Percentiles rank a stretch among this genome's conserved stretches.
Conservation (phyloP, 53 echinoderm and acorn worm genomes). For the Mesocentrotus franciscanus region DNA sequence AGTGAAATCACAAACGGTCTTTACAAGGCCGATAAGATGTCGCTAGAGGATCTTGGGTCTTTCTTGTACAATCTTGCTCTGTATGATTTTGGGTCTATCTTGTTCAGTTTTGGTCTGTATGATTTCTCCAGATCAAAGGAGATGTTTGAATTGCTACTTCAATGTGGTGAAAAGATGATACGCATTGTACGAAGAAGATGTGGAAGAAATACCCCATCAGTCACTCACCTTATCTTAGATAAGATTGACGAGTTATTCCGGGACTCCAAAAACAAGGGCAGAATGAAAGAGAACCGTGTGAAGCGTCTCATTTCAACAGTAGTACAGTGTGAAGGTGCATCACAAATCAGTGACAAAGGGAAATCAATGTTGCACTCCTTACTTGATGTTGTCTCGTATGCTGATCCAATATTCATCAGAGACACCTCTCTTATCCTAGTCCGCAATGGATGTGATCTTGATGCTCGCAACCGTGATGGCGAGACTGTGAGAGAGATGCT, state of each 20-base stretch:
- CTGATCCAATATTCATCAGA: not conserved
- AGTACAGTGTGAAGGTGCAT: not conserved
- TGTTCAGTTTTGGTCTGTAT: not conserved
- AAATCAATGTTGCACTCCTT: not conserved
- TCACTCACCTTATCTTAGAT: not conserved
- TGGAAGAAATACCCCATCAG: not conserved
- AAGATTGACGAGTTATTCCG: not conserved
- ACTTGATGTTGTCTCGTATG: not conserved
- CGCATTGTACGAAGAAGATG: not conserved
- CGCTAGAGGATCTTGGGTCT: too few relatives aligned
- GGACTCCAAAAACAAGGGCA: not conserved
- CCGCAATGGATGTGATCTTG: constrained; percentile 1
- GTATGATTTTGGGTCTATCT: not conserved
- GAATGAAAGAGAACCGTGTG: not conserved
- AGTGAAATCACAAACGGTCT: not conserved
- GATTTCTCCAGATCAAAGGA: not conserved
- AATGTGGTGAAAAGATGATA: not conserved
- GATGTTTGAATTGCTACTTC: not conserved
- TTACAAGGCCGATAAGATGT: not conserved
- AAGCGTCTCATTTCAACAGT: not conserved
- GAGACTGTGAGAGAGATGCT: not conserved
- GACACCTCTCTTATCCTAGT: not conserved
- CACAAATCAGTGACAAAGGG: not conserved
- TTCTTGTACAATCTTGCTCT: too few relatives aligned
- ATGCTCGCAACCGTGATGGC: not conserved